Evolutionary conservation across 2,113 vertebrate species (phyloP).

Genomic region (Dascyllus trimaculatus): DNA sequence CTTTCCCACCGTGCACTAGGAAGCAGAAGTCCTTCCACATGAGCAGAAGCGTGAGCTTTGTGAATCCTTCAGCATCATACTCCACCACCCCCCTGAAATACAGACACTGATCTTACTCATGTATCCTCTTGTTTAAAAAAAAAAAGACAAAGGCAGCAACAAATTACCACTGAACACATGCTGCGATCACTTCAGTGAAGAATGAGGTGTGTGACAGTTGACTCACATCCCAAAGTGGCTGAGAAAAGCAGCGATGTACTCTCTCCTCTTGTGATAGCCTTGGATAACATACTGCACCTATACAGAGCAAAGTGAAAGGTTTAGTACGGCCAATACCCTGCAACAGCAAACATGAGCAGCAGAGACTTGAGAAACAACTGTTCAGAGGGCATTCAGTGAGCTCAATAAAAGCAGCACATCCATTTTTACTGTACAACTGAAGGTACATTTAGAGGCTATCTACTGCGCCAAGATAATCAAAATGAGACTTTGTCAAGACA

Average conservation of each 20-base stretch:
- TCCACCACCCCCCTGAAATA: conserved; percentile 94
- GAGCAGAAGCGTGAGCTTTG: conserved; percentile 96
- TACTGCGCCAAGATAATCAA: too few relatives aligned
- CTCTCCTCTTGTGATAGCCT: conserved; percentile 98
- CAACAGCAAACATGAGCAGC: too few relatives aligned
- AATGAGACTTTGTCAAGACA: too few relatives aligned
- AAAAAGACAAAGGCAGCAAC: neutral
- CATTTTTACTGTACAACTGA: too few relatives aligned
- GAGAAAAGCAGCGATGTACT: conserved; percentile 98
- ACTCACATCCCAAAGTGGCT: conserved; percentile 99
- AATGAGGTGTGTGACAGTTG: neutral
- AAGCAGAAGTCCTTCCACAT: conserved; percentile 99
- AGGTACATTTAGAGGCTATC: too few relatives aligned
- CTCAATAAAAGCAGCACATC: too few relatives aligned
- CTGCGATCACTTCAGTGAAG: conserved; percentile 1
- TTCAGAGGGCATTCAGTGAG: too few relatives aligned
- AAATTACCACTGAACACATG: neutral
- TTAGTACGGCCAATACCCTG: neutral
- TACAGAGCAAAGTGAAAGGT: conserved; percentile 25
- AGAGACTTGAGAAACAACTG: too few relatives aligned
- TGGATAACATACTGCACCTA: conserved; percentile 99
- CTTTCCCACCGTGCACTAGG: conserved; percentile 92
- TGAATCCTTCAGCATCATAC: conserved; percentile 98
- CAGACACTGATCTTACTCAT: conserved; percentile 4
- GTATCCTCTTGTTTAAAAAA: neutral